Evolutionary conservation across 2,888 invertebrate species (phyloP).

Genomic region (Clivina fossor): DNA sequence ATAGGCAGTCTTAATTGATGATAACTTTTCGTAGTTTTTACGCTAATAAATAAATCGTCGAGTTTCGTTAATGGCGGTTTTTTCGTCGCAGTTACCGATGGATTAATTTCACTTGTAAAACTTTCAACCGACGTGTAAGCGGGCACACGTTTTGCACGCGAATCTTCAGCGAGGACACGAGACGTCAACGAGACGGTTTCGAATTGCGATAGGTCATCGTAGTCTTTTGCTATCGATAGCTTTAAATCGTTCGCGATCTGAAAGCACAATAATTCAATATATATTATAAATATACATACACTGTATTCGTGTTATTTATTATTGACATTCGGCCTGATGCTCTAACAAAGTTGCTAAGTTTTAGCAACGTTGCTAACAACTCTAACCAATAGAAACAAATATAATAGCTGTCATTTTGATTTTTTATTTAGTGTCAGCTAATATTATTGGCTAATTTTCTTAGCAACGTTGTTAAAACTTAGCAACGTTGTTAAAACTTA

Average conservation of each 20-base stretch:
- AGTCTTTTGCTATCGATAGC: neutral
- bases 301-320: too few relatives aligned
- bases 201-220: neutral
- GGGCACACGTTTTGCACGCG: constrained; percentile 11
- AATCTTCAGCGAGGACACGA: constrained; percentile 3
- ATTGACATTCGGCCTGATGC: too few relatives aligned
- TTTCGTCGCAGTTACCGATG: constrained; percentile 51
- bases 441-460: too few relatives aligned
- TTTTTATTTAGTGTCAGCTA: too few relatives aligned
- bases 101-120: constrained; percentile 9
- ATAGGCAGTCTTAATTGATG: constrained; percentile 81
- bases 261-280: neutral
- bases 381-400: too few relatives aligned
- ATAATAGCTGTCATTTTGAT: too few relatives aligned
- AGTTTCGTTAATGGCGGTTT: constrained; percentile 69
- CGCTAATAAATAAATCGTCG: constrained; percentile 90
- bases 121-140: neutral
- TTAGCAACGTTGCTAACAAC: too few relatives aligned
- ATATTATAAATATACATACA: too few relatives aligned
- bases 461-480: too few relatives aligned
- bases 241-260: constrained; percentile 7
- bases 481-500: too few relatives aligned
- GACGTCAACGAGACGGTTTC: neutral
- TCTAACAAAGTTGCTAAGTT: too few relatives aligned
- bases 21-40: constrained; percentile 90